Conservation (phyloP, 2,888 invertebrate species). For the Bellardia pandia region DNA sequence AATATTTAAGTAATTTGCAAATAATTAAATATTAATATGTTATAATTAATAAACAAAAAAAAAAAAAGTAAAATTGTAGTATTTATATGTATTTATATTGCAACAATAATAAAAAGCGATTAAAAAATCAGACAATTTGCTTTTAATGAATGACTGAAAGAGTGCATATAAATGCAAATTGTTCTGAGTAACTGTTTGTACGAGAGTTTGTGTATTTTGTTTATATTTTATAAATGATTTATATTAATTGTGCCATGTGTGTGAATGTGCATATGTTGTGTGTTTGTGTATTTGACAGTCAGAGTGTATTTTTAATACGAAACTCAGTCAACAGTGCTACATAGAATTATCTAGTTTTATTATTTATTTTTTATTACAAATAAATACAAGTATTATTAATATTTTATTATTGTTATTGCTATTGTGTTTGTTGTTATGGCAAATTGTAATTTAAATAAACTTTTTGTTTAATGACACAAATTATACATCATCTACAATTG, state of each 20-base stretch:
- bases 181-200: background rate
- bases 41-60: conserved; percentile 50
- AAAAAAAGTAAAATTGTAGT: background rate
- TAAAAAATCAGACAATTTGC: conserved; percentile 28
- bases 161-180: background rate
- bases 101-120: conserved; percentile 31
- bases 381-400: background rate
- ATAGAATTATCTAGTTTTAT: conserved; percentile 23
- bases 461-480: conserved; percentile 34
- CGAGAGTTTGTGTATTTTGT: background rate
- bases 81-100: background rate
- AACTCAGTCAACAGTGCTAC: background rate
- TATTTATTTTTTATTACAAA: background rate
- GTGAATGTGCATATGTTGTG: background rate
- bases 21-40: conserved; percentile 55
- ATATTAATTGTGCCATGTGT: conserved; percentile 46
- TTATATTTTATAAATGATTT: conserved; percentile 64
- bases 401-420: conserved; percentile 21
- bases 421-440: conserved; percentile 29
- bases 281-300: conserved; percentile 21
- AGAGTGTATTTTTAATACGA: conserved; percentile 5
- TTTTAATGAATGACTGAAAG: conserved; percentile 25
- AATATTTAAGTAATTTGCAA: conserved; percentile 55
- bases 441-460: conserved; percentile 49
- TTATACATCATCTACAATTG: background rate